Percentiles rank a stretch among this genome's conserved stretches.
Conservation (phyloP, 2,797 vertebrate genomes). For the Acropternis orthonyx region DNA sequence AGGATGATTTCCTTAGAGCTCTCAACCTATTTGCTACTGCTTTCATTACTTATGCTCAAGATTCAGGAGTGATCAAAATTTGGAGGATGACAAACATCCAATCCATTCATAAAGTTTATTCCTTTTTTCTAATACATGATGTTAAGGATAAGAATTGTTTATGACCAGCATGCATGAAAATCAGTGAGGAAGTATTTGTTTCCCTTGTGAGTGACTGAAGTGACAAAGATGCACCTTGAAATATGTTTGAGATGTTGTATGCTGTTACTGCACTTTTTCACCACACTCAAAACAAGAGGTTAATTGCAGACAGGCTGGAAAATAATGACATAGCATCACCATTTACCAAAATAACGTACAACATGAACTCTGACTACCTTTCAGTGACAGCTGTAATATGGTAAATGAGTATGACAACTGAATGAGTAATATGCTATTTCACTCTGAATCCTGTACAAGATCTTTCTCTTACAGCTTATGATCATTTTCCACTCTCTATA, state of each 20-base stretch:
- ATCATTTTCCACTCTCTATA: neutral
- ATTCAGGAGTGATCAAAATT: neutral
- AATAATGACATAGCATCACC: constrained; percentile 23
- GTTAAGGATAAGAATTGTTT: constrained; percentile 5
- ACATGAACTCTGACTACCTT: neutral
- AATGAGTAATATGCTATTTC: neutral
- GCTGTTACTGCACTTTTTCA: neutral
- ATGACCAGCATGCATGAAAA: neutral
- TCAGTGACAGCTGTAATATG: neutral
- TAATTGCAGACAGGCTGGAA: constrained; percentile 36
- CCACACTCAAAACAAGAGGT: neutral
- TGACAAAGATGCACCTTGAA: constrained; percentile 10
- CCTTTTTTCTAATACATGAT: neutral
- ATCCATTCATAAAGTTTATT: neutral
- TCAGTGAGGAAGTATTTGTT: neutral
- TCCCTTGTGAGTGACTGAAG: neutral
- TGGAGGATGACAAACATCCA: neutral
- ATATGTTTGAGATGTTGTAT: constrained; percentile 4
- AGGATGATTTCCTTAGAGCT: neutral
- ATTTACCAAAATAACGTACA: neutral
- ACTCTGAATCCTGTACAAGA: neutral
- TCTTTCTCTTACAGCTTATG: neutral
- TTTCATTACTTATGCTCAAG: neutral
- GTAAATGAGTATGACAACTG: constrained; percentile 18
- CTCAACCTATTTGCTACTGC: neutral